phyloP scores from a whole-genome alignment of 2,797 vertebrate species.

The Antennarius maculatus region DNA sequence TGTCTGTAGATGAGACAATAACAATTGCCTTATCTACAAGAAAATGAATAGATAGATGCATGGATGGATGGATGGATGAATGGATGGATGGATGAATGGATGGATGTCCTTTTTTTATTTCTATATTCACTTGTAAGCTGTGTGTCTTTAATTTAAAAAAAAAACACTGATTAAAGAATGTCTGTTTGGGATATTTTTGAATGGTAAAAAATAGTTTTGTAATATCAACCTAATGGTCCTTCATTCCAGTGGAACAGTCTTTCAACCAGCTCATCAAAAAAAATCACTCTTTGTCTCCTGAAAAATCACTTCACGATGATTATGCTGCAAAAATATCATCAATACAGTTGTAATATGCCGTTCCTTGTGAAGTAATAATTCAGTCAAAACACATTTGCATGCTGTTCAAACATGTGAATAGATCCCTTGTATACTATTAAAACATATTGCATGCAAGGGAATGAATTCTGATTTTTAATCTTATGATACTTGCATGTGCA shows the following conservation, averaged over 20 bases:
- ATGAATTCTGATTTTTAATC: conserved; percentile 60
- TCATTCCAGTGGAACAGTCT: background rate
- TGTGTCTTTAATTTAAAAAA: conserved; percentile 35
- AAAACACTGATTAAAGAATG: conserved; percentile 25
- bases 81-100: too few relatives aligned
- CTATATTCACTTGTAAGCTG: background rate
- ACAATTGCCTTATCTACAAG: too few relatives aligned
- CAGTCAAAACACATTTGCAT: background rate
- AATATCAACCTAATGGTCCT: conserved; percentile 3
- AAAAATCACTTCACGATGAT: too few relatives aligned
- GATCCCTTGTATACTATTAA: conserved; percentile 23
- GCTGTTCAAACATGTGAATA: conserved; percentile 16
- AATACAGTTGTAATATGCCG: background rate
- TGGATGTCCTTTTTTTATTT: background rate
- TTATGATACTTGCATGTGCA: background rate
- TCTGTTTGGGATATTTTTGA: conserved; percentile 24
- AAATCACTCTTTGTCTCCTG: background rate
- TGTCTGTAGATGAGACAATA: too few relatives aligned
- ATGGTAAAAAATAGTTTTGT: conserved; percentile 29
- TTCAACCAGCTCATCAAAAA: background rate
- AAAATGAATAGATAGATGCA: too few relatives aligned
- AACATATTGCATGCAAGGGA: conserved; percentile 49
- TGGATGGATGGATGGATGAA: too few relatives aligned
- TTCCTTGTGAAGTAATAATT: background rate
- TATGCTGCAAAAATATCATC: background rate